A percentile compares a stretch with the other conserved stretches of the same genome.
These are phyloP conservation scores for Galerucella nymphaeae DNA, from an alignment of 2,888 invertebrate species.

Conservation along the genomic window DNA sequence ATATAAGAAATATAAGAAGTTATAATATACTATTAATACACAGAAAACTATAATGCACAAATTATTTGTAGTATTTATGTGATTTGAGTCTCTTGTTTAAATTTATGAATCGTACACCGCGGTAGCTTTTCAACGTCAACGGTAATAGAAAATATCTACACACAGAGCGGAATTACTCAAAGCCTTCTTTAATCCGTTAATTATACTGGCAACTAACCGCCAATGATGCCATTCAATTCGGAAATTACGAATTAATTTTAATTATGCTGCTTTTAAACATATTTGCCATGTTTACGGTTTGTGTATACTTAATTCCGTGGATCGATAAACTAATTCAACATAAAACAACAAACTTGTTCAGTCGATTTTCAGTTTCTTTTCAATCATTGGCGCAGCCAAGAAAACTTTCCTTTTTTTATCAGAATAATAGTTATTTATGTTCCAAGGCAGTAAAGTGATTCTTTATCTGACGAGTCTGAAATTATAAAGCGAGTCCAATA, in stretches of 20 bases:
- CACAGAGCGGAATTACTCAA: conserved; percentile 60
- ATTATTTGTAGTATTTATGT: not conserved
- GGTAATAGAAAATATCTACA: conserved; percentile 51
- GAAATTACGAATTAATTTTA: conserved; percentile 60
- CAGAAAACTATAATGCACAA: no score
- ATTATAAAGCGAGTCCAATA: no score
- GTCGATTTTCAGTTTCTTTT: conserved; percentile 40
- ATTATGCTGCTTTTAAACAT: conserved; percentile 51
- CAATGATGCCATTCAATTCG: conserved; percentile 63
- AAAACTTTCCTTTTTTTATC: not conserved
- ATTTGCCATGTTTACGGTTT: conserved; percentile 50
- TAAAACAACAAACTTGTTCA: conserved; percentile 50
- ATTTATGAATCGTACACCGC: not conserved
- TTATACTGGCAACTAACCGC: conserved; percentile 61
- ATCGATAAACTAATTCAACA: conserved; percentile 53
- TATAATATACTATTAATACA: no score
- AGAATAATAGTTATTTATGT: no score
- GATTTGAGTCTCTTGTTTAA: not conserved
- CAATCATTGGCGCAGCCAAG: conserved; percentile 14
- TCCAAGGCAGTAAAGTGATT: no score
- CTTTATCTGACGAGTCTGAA: no score
- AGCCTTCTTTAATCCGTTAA: conserved; percentile 62
- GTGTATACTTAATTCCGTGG: conserved; percentile 48
- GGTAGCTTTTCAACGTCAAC: conserved; percentile 39
- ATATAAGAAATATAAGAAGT: no score